A percentile compares a stretch with the other conserved stretches of the same genome.
These are phyloP conservation scores for Clanis bilineata DNA, from an alignment of 2,888 invertebrate genomes.

Conservation along the genomic window DNA sequence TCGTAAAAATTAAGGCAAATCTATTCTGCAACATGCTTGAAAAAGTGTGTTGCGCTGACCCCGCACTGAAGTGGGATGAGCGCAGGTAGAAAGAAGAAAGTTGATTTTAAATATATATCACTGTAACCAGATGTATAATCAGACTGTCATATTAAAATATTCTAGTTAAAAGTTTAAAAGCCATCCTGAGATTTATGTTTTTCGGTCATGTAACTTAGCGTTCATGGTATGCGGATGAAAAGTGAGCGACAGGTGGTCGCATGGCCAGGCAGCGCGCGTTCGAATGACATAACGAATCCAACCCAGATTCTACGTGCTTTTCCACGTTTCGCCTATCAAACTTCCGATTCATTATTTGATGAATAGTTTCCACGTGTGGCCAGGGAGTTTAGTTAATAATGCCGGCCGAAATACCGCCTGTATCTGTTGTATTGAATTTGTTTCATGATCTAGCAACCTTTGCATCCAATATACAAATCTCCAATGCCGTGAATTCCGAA, in stretches of 20 bases:
- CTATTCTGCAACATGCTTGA: too few relatives aligned
- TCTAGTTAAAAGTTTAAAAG: background rate
- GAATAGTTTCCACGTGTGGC: constrained; percentile 40
- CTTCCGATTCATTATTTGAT: constrained; percentile 63
- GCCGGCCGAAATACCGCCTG: background rate
- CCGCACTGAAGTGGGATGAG: too few relatives aligned
- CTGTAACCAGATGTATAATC: too few relatives aligned
- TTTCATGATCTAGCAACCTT: too few relatives aligned
- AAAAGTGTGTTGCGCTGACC: too few relatives aligned
- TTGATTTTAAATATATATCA: too few relatives aligned
- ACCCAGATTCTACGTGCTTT: constrained; percentile 52
- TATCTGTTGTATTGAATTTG: background rate
- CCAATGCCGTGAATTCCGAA: background rate
- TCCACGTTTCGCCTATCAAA: constrained; percentile 57
- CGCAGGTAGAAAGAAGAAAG: too few relatives aligned
- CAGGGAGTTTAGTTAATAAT: background rate
- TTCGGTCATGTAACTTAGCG: constrained; percentile 19
- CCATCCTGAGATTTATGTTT: constrained; percentile 13
- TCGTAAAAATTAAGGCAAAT: too few relatives aligned
- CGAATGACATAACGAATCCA: constrained; percentile 64
- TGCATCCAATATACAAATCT: background rate
- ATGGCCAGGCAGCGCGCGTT: constrained; percentile 35
- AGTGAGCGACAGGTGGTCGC: constrained; percentile 24
- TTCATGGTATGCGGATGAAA: constrained; percentile 29
- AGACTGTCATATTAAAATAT: too few relatives aligned